These are phyloP conservation scores for Phragmatobia fuliginosa DNA, from an alignment of 2,888 invertebrate genomes.

Conservation along the genomic window DNA sequence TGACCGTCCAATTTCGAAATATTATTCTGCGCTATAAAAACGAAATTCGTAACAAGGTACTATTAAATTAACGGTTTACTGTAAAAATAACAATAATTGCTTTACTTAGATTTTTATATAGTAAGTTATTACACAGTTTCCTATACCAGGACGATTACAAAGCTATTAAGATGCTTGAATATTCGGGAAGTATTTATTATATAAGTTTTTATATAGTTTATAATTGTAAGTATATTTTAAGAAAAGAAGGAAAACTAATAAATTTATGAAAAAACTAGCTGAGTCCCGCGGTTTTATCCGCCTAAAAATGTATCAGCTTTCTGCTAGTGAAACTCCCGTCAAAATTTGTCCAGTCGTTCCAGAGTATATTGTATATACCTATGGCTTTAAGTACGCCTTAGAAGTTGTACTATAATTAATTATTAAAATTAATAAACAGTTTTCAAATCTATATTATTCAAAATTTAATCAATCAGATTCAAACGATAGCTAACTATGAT, in stretches of 20 bases:
- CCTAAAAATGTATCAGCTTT: too few species aligned
- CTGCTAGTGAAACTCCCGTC: too few species aligned
- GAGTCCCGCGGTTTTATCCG: too few species aligned
- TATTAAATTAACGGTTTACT: slow-evolving; percentile 48
- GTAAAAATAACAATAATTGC: slow-evolving; percentile 45
- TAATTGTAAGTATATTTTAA: too few species aligned
- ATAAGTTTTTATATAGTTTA: too few species aligned
- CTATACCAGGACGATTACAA: neutral
- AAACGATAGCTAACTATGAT: neutral
- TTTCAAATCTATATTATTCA: neutral
- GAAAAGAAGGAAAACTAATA: too few species aligned
- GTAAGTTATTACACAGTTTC: slow-evolving; percentile 25
- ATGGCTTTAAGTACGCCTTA: neutral
- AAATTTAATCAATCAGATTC: neutral
- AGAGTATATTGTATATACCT: too few species aligned
- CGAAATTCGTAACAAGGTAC: slow-evolving; percentile 48
- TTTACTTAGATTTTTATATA: slow-evolving; percentile 37
- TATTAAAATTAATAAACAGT: neutral
- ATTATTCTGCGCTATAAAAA: slow-evolving; percentile 52
- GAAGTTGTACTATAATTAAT: neutral
- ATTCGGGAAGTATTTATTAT: too few species aligned
- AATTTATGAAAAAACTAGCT: too few species aligned
- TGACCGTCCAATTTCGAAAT: slow-evolving; percentile 63
- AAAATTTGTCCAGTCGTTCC: too few species aligned
- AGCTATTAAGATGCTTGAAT: neutral